Conservation (phyloP, 2,888 invertebrate genomes). For the Polydrusus cervinus region DNA sequence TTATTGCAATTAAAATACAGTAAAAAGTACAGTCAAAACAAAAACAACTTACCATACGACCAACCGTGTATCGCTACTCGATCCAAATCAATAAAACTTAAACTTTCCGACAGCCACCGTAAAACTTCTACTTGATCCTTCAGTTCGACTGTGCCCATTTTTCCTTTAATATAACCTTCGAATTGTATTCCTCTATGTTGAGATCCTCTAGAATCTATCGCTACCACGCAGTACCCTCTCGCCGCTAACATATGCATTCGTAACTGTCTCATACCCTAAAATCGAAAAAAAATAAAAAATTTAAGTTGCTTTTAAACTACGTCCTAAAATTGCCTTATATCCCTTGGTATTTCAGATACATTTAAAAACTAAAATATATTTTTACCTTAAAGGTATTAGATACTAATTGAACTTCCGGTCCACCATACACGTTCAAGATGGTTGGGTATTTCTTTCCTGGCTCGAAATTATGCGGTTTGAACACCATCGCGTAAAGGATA, state of each 20-base stretch:
- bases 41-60: constrained; percentile 93
- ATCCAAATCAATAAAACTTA: constrained; percentile 92
- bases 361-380: background rate
- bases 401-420: constrained; percentile 98
- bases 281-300: too few relatives aligned
- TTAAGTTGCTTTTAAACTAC: too few relatives aligned
- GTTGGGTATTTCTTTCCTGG: constrained; percentile 87
- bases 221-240: constrained; percentile 96
- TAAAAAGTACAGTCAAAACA: too few relatives aligned
- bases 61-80: constrained; percentile 97
- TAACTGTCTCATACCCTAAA: constrained; percentile 89
- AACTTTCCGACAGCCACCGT: constrained; percentile 86
- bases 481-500: constrained; percentile 89
- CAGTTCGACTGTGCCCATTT: constrained; percentile 95
- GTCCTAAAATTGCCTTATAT: too few relatives aligned
- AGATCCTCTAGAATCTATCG: constrained; percentile 96
- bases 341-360: too few relatives aligned
- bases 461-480: constrained; percentile 85
- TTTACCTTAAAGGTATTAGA: constrained; percentile 93
- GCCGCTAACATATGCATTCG: constrained; percentile 96
- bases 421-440: constrained; percentile 97
- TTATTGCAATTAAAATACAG: too few relatives aligned
- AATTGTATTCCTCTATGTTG: constrained; percentile 93
- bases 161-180: constrained; percentile 90
- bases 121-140: constrained; percentile 95